Conservation (phyloP, 2,888 invertebrate species). For the Cephus pulcher region DNA sequence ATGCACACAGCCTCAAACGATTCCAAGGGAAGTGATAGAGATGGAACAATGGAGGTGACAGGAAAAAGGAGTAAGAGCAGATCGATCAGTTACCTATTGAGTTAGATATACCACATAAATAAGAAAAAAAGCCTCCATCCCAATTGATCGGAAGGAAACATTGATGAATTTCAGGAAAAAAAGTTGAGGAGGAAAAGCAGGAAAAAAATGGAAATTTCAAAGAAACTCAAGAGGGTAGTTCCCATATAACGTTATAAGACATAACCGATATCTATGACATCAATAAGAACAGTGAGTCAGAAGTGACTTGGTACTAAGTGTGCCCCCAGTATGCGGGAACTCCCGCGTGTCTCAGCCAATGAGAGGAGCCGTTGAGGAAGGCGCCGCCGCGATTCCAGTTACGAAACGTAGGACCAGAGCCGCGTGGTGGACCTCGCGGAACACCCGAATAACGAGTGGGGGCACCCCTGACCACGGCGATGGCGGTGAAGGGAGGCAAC, state of each 20-base stretch:
- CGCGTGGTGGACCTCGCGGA: conserved; percentile 42
- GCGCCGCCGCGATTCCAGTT: conserved; percentile 23
- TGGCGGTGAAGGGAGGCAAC: conserved; percentile 66
- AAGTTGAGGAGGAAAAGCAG: background rate
- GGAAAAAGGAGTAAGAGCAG: background rate
- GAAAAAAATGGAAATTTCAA: background rate
- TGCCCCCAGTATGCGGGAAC: conserved; percentile 19
- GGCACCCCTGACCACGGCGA: conserved; percentile 64
- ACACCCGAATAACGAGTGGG: conserved; percentile 62
- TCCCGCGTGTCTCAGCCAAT: conserved; percentile 28
- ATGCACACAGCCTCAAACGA: background rate
- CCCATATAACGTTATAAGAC: background rate
- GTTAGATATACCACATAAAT: background rate
- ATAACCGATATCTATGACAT: background rate
- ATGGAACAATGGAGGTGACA: background rate
- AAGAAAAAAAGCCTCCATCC: background rate
- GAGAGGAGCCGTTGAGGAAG: conserved; percentile 10
- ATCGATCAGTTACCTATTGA: background rate
- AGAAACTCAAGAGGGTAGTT: background rate
- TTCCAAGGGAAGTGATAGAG: background rate
- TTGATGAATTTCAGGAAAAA: background rate
- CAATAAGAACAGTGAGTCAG: conserved; percentile 1
- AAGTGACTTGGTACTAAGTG: background rate
- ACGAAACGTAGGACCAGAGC: conserved; percentile 29
- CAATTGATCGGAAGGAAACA: background rate